Conservation (phyloP, 2,888 invertebrate genomes). For the Perizoma flavofasciatum region DNA sequence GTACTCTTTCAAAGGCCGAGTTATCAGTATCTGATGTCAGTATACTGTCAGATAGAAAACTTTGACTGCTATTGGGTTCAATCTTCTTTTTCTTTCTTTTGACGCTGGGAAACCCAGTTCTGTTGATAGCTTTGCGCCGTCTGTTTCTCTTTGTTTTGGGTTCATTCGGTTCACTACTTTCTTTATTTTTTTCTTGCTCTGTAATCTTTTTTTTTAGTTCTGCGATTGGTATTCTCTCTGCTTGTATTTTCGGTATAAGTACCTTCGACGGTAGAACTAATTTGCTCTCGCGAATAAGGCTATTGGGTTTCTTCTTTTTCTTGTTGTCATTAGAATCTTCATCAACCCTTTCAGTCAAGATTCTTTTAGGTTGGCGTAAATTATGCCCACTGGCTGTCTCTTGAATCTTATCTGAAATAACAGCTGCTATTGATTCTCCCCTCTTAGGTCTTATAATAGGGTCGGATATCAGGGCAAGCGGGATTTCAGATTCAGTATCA, state of each 20-base stretch:
- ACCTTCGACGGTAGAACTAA: constrained; percentile 72
- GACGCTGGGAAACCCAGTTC: constrained; percentile 94
- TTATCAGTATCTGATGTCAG: constrained; percentile 73
- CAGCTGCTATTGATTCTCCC: constrained; percentile 76
- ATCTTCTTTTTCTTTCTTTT: constrained; percentile 92
- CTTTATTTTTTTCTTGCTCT: constrained; percentile 58
- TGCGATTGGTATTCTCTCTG: constrained; percentile 62
- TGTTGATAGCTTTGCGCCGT: constrained; percentile 91
- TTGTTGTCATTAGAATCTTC: constrained; percentile 71
- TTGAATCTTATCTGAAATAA: constrained; percentile 78
- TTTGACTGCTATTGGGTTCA: constrained; percentile 54
- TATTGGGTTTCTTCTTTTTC: constrained; percentile 72
- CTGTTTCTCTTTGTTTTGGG: constrained; percentile 77
- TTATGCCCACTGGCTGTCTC: constrained; percentile 76
- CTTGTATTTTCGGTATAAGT: constrained; percentile 68
- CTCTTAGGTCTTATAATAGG: constrained; percentile 71
- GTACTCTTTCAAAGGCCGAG: constrained; percentile 86
- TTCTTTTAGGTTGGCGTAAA: constrained; percentile 74
- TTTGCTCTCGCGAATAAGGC: constrained; percentile 76
- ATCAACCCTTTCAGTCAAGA: constrained; percentile 56
- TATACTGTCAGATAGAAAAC: constrained; percentile 62
- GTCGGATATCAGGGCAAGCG: constrained; percentile 69
- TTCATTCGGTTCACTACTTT: constrained; percentile 53
- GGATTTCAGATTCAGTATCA: constrained; percentile 75
- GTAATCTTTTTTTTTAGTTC: constrained; percentile 59